These are phyloP conservation scores for Ceyx cyanopectus DNA, from an alignment of 2,113 vertebrate species.

Conservation along the genomic window DNA sequence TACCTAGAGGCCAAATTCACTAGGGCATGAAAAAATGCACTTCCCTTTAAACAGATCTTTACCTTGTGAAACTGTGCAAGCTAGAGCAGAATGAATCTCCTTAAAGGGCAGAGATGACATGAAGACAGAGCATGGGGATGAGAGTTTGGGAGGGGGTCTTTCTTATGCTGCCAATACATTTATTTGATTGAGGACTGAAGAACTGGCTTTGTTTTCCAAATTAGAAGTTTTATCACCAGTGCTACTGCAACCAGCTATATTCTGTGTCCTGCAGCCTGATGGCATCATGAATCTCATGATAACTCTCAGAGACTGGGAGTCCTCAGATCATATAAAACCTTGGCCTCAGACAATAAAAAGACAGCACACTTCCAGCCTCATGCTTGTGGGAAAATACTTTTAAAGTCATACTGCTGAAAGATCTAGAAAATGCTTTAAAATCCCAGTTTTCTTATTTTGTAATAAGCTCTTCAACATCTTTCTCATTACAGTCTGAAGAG, in stretches of 20 bases:
- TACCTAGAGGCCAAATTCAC: slow-evolving; percentile 17
- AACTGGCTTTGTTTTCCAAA: neutral
- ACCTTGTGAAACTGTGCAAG: neutral
- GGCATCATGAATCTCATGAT: neutral
- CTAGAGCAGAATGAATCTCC: neutral
- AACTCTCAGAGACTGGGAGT: neutral
- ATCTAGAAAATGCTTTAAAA: neutral
- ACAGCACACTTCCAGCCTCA: neutral
- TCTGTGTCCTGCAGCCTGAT: neutral
- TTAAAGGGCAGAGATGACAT: neutral
- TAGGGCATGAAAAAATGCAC: neutral
- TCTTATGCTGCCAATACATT: neutral
- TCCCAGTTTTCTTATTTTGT: neutral
- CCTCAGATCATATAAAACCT: neutral
- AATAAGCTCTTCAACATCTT: neutral
- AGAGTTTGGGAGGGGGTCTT: neutral
- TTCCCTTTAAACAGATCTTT: neutral
- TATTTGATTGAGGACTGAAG: neutral
- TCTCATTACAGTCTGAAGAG: neutral
- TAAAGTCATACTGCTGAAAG: neutral
- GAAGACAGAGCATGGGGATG: neutral
- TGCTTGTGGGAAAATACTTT: neutral
- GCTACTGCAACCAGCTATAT: neutral
- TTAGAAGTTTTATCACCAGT: neutral
- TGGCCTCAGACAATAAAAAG: neutral